Conservation (phyloP, 2,888 invertebrate species). For the Copidosoma aretas region DNA sequence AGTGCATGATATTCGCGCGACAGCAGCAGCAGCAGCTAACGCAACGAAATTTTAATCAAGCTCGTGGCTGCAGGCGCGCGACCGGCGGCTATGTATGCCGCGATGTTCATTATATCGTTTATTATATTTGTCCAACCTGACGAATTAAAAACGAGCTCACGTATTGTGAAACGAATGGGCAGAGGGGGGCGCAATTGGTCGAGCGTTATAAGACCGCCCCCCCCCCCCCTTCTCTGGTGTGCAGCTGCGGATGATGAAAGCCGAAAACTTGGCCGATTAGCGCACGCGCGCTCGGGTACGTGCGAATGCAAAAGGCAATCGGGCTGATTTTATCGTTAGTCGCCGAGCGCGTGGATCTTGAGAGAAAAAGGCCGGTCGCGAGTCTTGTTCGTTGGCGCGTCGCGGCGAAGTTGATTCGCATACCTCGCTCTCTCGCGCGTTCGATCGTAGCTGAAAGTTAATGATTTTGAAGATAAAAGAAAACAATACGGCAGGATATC, state of each 20-base stretch:
- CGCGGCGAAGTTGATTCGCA: too few relatives aligned
- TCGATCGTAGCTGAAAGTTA: too few relatives aligned
- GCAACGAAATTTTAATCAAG: constrained; percentile 15
- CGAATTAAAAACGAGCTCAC: constrained; percentile 20
- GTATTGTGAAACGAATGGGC: constrained; percentile 21
- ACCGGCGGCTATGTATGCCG: neutral
- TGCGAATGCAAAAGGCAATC: neutral
- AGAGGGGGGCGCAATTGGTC: constrained; percentile 14
- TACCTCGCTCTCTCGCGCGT: too few relatives aligned
- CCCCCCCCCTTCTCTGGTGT: too few relatives aligned
- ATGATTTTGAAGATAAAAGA: too few relatives aligned
- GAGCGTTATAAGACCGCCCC: neutral
- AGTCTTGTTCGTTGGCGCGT: too few relatives aligned
- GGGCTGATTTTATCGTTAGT: neutral
- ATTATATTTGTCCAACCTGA: constrained; percentile 24
- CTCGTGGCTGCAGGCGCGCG: constrained; percentile 13
- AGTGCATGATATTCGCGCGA: too few relatives aligned
- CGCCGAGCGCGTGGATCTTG: neutral
- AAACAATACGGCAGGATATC: too few relatives aligned
- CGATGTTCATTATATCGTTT: constrained; percentile 21
- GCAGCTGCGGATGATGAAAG: too few relatives aligned
- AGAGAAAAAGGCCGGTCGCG: neutral
- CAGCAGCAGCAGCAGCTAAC: neutral
- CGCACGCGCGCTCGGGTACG: neutral
- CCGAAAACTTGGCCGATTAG: too few relatives aligned